phyloP scores from a whole-genome alignment of 2,797 vertebrate species.

The Coilia nasus region DNA sequence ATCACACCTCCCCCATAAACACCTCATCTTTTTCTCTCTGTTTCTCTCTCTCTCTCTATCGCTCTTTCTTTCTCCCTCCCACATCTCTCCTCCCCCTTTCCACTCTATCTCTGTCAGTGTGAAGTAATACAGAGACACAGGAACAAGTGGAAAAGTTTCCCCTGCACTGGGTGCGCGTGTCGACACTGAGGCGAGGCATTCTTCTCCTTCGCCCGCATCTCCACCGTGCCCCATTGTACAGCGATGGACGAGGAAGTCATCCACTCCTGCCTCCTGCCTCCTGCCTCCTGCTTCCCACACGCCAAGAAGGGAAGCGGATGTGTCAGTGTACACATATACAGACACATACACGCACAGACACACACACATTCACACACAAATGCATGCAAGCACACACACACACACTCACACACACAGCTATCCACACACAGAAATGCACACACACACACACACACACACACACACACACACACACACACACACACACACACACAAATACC shows the following conservation, averaged over 20 bases:
- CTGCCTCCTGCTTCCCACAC: not conserved
- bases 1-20: not conserved
- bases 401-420: no score
- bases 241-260: not conserved
- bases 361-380: no score
- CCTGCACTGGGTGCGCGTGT: no score
- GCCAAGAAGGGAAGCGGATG: not conserved
- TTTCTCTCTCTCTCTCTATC: not conserved
- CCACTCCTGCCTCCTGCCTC: not conserved
- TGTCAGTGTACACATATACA: not conserved
- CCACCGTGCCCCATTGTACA: not conserved
- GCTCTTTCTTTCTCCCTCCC: not conserved
- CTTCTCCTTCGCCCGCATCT: not conserved
- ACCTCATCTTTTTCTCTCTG: not conserved
- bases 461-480: not conserved
- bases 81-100: not conserved
- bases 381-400: no score
- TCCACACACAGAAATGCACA: not conserved
- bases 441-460: not conserved
- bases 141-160: not conserved
- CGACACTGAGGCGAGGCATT: not conserved
- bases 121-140: not conserved
- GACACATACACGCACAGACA: no score
- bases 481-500: not conserved
- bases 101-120: not conserved